These are phyloP conservation scores for Drosophila imparisetae DNA, from an alignment of 2,888 invertebrate species.

Conservation along the genomic window DNA sequence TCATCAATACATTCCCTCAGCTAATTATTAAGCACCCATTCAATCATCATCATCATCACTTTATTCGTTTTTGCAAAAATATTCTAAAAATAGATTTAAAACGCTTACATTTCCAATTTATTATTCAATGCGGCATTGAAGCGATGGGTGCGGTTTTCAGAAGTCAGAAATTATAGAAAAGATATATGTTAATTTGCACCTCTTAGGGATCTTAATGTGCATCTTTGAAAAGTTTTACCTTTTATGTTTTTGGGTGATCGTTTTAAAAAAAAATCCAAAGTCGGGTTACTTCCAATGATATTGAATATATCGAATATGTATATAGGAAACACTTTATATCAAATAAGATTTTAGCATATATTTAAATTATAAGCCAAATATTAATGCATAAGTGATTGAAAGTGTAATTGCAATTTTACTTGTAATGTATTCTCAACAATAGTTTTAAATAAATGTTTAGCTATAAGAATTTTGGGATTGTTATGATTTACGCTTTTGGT, in stretches of 20 bases:
- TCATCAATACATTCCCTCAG: slow-evolving; percentile 48
- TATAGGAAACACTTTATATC: slow-evolving; percentile 10
- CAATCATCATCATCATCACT: background rate
- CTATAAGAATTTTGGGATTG: background rate
- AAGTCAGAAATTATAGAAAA: background rate
- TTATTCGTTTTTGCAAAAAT: background rate
- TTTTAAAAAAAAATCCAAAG: slow-evolving; percentile 11
- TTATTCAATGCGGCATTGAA: background rate
- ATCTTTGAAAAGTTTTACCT: background rate
- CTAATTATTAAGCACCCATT: slow-evolving; percentile 12
- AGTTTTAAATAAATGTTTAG: background rate
- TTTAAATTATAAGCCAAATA: slow-evolving; percentile 25
- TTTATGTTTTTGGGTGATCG: background rate
- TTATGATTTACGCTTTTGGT: background rate
- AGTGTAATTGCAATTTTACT: slow-evolving; percentile 11
- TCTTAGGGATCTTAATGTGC: background rate
- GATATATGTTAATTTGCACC: background rate
- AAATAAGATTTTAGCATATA: slow-evolving; percentile 3
- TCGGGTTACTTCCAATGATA: slow-evolving; percentile 24
- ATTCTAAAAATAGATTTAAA: background rate
- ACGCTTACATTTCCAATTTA: background rate
- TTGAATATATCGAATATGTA: slow-evolving; percentile 26
- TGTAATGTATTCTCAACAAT: background rate
- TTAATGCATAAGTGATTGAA: slow-evolving; percentile 25
- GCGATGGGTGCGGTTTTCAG: background rate